phyloP scores from a whole-genome alignment of 2,113 vertebrate species.

The Callaeas wilsoni region DNA sequence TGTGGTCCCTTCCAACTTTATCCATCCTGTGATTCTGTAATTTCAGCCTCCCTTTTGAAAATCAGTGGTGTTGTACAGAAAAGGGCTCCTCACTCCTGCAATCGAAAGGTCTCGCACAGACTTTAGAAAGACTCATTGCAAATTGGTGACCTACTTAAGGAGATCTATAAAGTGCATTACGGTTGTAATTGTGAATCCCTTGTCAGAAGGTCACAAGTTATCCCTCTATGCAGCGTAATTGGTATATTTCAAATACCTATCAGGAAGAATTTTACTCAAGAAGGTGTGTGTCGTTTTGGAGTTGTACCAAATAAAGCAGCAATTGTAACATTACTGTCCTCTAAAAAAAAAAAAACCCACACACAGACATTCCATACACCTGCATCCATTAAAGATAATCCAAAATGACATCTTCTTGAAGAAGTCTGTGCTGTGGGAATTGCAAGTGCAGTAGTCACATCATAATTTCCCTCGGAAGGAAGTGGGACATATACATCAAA shows the following conservation, averaged over 20 bases:
- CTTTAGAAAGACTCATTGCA: neutral
- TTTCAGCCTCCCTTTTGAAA: neutral
- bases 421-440: neutral
- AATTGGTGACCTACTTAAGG: neutral
- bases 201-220: conserved; percentile 18
- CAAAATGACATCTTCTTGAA: conserved; percentile 36
- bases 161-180: neutral
- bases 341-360: neutral
- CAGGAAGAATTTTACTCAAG: neutral
- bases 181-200: neutral
- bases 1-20: neutral
- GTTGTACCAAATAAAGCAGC: neutral
- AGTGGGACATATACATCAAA: neutral
- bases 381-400: conserved; percentile 3
- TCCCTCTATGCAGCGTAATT: neutral
- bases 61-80: fast-evolving
- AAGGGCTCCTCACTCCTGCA: neutral
- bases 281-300: neutral
- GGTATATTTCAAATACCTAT: neutral
- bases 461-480: conserved; percentile 17
- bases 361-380: neutral
- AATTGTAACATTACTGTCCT: neutral
- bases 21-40: neutral
- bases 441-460: neutral
- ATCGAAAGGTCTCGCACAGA: fast-evolving